Evolutionary conservation across 2,113 vertebrate genomes (phyloP).

Genomic region (Gasterosteus aculeatus): DNA sequence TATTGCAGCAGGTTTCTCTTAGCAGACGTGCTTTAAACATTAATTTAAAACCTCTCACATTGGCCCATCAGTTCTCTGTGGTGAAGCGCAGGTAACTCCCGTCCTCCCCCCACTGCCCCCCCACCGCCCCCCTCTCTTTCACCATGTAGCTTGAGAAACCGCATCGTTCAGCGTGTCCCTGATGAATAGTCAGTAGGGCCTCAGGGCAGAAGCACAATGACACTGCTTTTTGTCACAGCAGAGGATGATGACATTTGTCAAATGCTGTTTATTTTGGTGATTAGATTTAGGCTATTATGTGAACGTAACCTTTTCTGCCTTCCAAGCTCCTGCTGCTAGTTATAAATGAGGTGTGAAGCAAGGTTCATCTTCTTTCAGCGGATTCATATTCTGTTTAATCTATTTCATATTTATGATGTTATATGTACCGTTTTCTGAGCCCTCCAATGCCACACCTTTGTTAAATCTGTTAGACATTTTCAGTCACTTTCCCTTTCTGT

Average conservation of each 20-base stretch:
- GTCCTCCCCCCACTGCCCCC: slow-evolving; percentile 53
- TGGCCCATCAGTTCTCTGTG: slow-evolving; percentile 57
- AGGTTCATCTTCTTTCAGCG: slow-evolving; percentile 5
- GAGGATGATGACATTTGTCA: slow-evolving; percentile 83
- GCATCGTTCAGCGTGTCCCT: slow-evolving; percentile 70
- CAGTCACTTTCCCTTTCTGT: slow-evolving; percentile 27
- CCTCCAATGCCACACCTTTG: slow-evolving; percentile 1
- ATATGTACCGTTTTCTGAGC: slow-evolving; percentile 6
- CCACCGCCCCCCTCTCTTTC: slow-evolving; percentile 39
- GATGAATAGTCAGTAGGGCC: slow-evolving; percentile 82
- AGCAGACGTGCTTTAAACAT: slow-evolving; percentile 64
- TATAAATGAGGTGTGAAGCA: slow-evolving; percentile 25
- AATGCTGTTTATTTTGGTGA: slow-evolving; percentile 81
- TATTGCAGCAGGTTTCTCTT: slow-evolving; percentile 61
- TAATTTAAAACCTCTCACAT: slow-evolving; percentile 64
- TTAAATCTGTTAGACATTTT: slow-evolving; percentile 3
- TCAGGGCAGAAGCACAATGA: slow-evolving; percentile 73
- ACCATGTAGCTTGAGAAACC: slow-evolving; percentile 51
- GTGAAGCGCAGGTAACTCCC: slow-evolving; percentile 70
- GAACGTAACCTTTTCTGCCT: slow-evolving; percentile 33
- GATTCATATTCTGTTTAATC: slow-evolving; percentile 1
- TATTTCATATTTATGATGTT: neutral
- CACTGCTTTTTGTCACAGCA: slow-evolving; percentile 75
- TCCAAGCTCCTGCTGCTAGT: slow-evolving; percentile 1
- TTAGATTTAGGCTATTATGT: slow-evolving; percentile 66